Evolutionary conservation across 2,888 invertebrate genomes (phyloP), one percentile per base, ranked within the genome.

Genomic region (Luperina testacea): DNA sequence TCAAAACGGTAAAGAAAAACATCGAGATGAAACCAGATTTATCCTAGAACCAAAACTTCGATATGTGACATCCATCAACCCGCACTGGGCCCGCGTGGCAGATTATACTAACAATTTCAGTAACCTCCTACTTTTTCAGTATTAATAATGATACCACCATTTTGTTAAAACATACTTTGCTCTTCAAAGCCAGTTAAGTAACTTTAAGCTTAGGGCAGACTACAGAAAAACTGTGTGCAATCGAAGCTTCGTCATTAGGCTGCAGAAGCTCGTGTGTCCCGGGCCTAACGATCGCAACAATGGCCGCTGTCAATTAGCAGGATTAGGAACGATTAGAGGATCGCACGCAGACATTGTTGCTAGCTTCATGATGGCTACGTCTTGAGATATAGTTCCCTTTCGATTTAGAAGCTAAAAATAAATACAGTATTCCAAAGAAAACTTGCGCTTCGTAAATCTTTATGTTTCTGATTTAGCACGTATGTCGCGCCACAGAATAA

Each of bases 281-380:
- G 38, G 48, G 63, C n/a, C 65, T 80, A 84, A 80, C 61, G 82
- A 77, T 65, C 27, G 83, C 83, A 75, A 64, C 72, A 78, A 78
- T 27, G 76, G 57, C 53, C 45, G 57, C 38, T 77, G 81, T 78
- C 87, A 87, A 87, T 87, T 87, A 87, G 77, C 75, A 70, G 13
- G 13, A 53, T 87, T 87, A 84, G 63, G 38, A 72, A 64, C 75
- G 69, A 76, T 84, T 86, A 81, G 71, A 78, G 71, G 51, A 65
- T 68, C 64, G 59, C 53, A 64, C 42, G n/a, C 72, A 82, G 51
- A 13, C 72, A 57, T 32, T 71, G 48, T 68, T 57, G 20, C 61
- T 65, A n/a, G 20, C 51, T 73, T 83, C 77, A 80, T 82, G 73
- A 76, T 65, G 45, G 32, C 63, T 32, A 57, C 2, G 38, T 38